phyloP scores from a whole-genome alignment of 2,888 invertebrate species.

The Hermaeophaga mercurialis region DNA sequence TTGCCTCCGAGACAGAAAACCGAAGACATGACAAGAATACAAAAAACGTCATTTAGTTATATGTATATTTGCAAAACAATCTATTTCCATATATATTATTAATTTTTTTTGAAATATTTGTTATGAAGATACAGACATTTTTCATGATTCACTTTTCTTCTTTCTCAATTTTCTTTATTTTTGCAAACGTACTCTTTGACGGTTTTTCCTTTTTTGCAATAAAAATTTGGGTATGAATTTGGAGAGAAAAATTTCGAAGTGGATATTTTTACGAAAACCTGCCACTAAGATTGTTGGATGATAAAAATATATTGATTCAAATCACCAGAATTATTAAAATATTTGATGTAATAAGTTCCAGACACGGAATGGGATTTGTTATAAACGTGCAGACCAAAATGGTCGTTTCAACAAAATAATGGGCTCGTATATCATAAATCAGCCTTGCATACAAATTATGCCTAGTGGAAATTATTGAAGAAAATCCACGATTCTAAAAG shows the following conservation, averaged over 20 bases:
- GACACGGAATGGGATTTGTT: constrained; percentile 4
- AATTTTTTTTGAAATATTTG: too few relatives aligned
- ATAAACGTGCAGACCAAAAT: constrained; percentile 4
- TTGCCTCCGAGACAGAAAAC: neutral
- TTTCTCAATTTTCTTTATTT: too few relatives aligned
- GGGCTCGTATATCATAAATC: constrained; percentile 4
- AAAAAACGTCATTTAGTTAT: too few relatives aligned
- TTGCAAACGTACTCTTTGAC: too few relatives aligned
- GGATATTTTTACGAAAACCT: neutral
- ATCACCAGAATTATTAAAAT: constrained; percentile 10
- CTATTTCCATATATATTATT: too few relatives aligned
- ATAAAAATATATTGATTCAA: constrained; percentile 9
- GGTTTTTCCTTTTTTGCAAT: too few relatives aligned
- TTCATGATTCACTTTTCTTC: too few relatives aligned
- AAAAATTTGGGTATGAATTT: too few relatives aligned
- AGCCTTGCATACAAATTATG: constrained; percentile 2
- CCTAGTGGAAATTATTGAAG: neutral
- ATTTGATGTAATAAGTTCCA: constrained; percentile 3
- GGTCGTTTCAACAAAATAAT: constrained; percentile 6
- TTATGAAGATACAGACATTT: too few relatives aligned
- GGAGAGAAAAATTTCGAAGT: neutral
- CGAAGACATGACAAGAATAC: neutral
- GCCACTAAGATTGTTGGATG: neutral
- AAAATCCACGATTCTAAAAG: too few relatives aligned
- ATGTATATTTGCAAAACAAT: too few relatives aligned